A percentile compares a stretch with the other conserved stretches of the same genome.
These are phyloP conservation scores for Sparus aurata DNA, from an alignment of 2,797 vertebrate genomes.

Conservation along the genomic window DNA sequence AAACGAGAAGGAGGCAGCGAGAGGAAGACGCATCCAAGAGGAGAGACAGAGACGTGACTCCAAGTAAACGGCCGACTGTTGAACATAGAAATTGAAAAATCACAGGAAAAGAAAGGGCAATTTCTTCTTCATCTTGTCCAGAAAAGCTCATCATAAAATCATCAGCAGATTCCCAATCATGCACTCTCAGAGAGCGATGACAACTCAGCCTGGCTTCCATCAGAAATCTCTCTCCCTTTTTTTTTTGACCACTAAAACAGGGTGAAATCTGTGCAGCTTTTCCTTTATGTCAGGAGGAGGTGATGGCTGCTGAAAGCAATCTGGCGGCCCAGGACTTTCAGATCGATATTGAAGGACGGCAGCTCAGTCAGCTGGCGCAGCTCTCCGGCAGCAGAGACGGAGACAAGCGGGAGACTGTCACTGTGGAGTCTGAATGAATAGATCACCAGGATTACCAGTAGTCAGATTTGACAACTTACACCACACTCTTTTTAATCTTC, in stretches of 20 bases:
- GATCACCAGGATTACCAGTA: constrained; percentile 52
- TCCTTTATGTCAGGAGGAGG: constrained; percentile 64
- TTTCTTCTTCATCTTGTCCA: constrained; percentile 1
- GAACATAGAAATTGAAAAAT: not conserved
- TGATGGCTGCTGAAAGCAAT: constrained; percentile 71
- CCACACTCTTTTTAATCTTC: constrained; percentile 27
- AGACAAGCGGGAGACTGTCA: constrained; percentile 34
- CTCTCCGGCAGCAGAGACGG: not conserved
- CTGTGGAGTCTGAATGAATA: constrained; percentile 27
- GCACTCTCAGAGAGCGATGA: constrained; percentile 7
- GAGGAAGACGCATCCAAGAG: not conserved
- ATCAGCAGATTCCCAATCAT: constrained; percentile 18
- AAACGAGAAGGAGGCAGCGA: not conserved
- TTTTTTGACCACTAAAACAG: constrained; percentile 23
- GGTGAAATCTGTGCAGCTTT: constrained; percentile 43
- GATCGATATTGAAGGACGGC: constrained; percentile 61
- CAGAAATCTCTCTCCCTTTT: constrained; percentile 5
- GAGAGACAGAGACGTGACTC: not conserved
- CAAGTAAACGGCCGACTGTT: not conserved
- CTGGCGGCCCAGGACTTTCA: constrained; percentile 58
- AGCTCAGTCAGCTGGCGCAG: constrained; percentile 22
- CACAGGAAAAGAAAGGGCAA: not conserved
- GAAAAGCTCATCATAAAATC: constrained; percentile 21
- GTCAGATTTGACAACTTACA: constrained; percentile 40
- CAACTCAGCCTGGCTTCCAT: constrained; percentile 3